Evolutionary conservation across 2,797 vertebrate genomes (phyloP).

Genomic region (Carduelis carduelis): DNA sequence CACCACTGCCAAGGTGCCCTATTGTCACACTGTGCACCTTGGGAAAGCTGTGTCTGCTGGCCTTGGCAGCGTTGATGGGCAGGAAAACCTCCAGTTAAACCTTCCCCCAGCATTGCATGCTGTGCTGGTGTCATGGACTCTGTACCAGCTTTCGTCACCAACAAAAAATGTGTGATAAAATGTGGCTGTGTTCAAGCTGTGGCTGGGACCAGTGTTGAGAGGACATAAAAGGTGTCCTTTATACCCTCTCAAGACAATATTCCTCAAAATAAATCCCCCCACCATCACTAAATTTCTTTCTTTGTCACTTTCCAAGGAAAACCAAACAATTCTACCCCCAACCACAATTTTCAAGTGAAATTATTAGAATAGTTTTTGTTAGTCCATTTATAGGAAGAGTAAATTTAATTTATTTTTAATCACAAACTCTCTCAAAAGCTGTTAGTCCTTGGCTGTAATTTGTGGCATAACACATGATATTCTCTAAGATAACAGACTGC

Average conservation of each 20-base stretch:
- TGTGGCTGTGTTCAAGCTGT: not conserved
- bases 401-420: not conserved
- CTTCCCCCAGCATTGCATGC: not conserved
- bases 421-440: not conserved
- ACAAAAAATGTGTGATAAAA: not conserved
- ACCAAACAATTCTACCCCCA: not conserved
- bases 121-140: not conserved
- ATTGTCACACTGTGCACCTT: not conserved
- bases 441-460: not conserved
- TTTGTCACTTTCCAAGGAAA: not conserved
- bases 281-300: not conserved
- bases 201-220: not conserved
- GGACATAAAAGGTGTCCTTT: not conserved
- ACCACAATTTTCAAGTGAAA: not conserved
- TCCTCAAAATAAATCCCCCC: not conserved
- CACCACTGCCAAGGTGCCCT: fast-evolving
- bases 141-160: not conserved
- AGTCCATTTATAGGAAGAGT: not conserved
- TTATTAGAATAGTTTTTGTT: not conserved
- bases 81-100: not conserved
- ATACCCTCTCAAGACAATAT: not conserved
- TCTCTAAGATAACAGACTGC: not conserved
- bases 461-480: not conserved
- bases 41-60: not conserved
- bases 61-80: fast-evolving